These are phyloP conservation scores for Moxostoma hubbsi DNA, from an alignment of 2,797 vertebrate genomes.

Conservation along the genomic window DNA sequence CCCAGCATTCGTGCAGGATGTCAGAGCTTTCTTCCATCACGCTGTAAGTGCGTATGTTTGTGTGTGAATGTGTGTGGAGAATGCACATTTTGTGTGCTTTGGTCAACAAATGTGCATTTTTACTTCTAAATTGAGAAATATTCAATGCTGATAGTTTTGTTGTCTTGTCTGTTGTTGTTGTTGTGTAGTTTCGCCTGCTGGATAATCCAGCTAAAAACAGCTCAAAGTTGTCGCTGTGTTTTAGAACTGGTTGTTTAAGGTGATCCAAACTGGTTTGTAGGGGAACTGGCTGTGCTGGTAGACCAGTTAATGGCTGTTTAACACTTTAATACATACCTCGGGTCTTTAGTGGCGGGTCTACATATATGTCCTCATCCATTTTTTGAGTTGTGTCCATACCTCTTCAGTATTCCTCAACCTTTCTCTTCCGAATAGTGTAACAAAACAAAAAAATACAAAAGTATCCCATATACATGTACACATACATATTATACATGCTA, in stretches of 20 bases:
- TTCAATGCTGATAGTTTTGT: background rate
- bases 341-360: no score
- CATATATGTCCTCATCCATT: no score
- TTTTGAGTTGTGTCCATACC: no score
- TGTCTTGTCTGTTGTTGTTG: slow-evolving; percentile 2
- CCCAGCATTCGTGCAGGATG: slow-evolving; percentile 99
- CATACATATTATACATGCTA: no score
- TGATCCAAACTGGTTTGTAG: background rate
- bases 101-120: slow-evolving; percentile 13
- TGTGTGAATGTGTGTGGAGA: slow-evolving; percentile 53
- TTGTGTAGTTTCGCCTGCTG: background rate
- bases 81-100: slow-evolving; percentile 44
- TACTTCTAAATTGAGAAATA: background rate
- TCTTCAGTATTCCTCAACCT: no score
- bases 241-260: background rate
- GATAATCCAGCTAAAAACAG: background rate
- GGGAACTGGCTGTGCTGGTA: background rate
- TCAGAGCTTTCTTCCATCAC: slow-evolving; percentile 99
- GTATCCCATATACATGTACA: no score
- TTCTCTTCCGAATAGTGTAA: no score
- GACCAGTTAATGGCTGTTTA: background rate
- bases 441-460: no score
- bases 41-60: slow-evolving; percentile 90
- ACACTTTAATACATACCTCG: no score
- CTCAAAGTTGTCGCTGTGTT: background rate